Conservation (phyloP, 2,888 invertebrate genomes). For the Maniola hyperantus region DNA sequence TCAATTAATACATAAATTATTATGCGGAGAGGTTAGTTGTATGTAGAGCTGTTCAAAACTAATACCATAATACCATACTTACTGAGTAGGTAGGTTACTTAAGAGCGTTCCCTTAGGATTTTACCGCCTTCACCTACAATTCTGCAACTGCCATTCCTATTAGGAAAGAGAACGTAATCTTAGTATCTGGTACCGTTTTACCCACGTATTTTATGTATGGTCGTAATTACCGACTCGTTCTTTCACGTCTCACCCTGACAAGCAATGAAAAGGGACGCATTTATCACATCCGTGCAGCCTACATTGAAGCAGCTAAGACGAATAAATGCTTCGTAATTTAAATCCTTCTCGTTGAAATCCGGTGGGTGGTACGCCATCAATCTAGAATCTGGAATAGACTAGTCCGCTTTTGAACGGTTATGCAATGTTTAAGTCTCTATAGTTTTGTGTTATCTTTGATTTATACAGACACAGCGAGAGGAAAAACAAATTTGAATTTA, state of each 20-base stretch:
- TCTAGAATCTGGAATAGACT: conserved; percentile 51
- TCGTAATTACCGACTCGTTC: conserved; percentile 61
- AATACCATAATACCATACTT: too few relatives aligned
- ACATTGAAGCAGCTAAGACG: conserved; percentile 59
- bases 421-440: conserved; percentile 20
- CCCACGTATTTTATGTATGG: conserved; percentile 40
- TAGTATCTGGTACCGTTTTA: conserved; percentile 37
- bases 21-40: too few relatives aligned
- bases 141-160: conserved; percentile 35
- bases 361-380: conserved; percentile 61
- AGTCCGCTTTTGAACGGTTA: conserved; percentile 49
- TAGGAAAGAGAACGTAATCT: conserved; percentile 36
- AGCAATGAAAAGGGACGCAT: conserved; percentile 67
- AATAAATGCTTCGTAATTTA: conserved; percentile 69
- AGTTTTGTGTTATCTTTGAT: conserved; percentile 14
- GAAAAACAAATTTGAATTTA: not conserved
- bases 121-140: conserved; percentile 34
- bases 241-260: conserved; percentile 57
- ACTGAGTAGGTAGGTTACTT: not conserved
- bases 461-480: not conserved
- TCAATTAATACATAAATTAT: too few relatives aligned
- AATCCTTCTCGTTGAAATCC: conserved; percentile 60
- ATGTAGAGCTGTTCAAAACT: too few relatives aligned
- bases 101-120: conserved; percentile 19
- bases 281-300: conserved; percentile 62